phyloP scores from a whole-genome alignment of 2,113 vertebrate species.

The Danionella cerebrum region DNA sequence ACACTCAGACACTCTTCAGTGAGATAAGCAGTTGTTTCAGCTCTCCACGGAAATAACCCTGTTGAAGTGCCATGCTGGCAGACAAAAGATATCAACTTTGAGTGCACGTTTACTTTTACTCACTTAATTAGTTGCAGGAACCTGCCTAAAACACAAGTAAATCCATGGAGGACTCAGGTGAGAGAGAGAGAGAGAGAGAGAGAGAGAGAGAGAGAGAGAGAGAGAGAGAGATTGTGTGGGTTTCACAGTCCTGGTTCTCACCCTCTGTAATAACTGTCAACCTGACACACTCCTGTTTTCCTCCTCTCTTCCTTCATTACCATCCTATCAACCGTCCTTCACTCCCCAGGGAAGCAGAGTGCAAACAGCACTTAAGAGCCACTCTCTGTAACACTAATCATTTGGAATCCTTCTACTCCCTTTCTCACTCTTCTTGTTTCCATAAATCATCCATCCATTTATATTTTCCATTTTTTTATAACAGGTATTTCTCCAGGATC shows the following conservation, averaged over 20 bases:
- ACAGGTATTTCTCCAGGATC: too few relatives aligned
- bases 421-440: too few relatives aligned
- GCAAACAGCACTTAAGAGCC: constrained; percentile 1
- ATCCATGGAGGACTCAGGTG: background rate
- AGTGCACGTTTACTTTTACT: background rate
- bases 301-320: constrained; percentile 19
- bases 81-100: background rate
- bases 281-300: constrained; percentile 17
- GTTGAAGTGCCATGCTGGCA: background rate
- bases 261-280: constrained; percentile 38
- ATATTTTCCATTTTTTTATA: too few relatives aligned
- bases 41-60: background rate
- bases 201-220: background rate
- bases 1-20: background rate
- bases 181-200: background rate
- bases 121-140: background rate
- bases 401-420: too few relatives aligned
- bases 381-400: too few relatives aligned
- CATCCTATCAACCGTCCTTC: constrained; percentile 26
- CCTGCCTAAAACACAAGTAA: background rate
- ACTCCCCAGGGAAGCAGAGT: constrained; percentile 22
- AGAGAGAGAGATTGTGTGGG: constrained; percentile 7
- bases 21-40: constrained; percentile 1
- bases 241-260: constrained; percentile 8
- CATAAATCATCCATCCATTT: too few relatives aligned